These are phyloP conservation scores for Kryptopterus vitreolus DNA, from an alignment of 2,797 vertebrate genomes.

Conservation along the genomic window DNA sequence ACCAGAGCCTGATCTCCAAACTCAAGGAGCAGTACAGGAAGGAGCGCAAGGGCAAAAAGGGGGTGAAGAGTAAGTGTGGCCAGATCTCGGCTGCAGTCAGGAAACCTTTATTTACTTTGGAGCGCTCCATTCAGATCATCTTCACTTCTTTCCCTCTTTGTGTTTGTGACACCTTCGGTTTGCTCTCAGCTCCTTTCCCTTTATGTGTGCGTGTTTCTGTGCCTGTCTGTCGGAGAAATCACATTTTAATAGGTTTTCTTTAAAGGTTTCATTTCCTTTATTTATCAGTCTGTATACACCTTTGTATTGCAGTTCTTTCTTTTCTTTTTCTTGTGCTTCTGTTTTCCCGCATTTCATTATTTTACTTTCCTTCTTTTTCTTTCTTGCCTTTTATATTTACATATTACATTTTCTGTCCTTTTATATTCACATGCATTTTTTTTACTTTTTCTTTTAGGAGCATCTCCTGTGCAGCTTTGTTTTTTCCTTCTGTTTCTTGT, in stretches of 20 bases:
- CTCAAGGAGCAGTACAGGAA: slow-evolving; percentile 99
- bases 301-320: neutral
- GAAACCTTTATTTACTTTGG: slow-evolving; percentile 47
- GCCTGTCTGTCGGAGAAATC: neutral
- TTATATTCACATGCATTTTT: neutral
- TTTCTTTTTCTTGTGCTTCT: neutral
- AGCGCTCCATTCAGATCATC: slow-evolving; percentile 56
- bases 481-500: neutral
- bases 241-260: neutral
- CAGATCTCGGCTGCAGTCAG: slow-evolving; percentile 57
- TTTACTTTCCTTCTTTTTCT: neutral
- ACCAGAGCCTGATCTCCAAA: slow-evolving; percentile 99
- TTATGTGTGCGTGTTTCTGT: neutral
- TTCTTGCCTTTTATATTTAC: neutral
- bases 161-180: slow-evolving; percentile 33
- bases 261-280: neutral
- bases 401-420: neutral
- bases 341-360: neutral
- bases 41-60: slow-evolving; percentile 99
- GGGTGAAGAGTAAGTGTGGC: slow-evolving; percentile 99
- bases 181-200: slow-evolving; percentile 18
- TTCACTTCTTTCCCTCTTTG: slow-evolving; percentile 63
- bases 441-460: neutral
- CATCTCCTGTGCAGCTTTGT: neutral
- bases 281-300: too few relatives aligned